Evolutionary conservation across 2,797 vertebrate species (phyloP), one percentile per base, ranked within the genome.

Genomic region (Hyperoplus immaculatus): DNA sequence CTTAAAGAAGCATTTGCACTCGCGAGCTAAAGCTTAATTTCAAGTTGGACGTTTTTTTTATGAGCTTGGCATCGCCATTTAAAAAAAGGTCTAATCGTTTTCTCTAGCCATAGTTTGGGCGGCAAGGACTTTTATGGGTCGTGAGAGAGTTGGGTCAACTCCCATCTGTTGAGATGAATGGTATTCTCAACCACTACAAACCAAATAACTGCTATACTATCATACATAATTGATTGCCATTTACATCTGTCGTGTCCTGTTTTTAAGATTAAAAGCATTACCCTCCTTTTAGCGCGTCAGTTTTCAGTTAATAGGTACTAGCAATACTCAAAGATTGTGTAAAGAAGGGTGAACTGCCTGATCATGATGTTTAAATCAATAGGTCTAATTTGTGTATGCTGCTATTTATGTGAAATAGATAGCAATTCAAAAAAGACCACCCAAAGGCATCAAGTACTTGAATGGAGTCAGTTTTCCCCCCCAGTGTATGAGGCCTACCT

Each of bases 1-100:
- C 75, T 71, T 78, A 51, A 81, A 59, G 67, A 81, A 41, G 61
- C 72, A 50, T 80, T 74, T 46, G 42, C 29, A 29, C 59, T 59
- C 0, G 2, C 12, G 3, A 67, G 45, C 51, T 10, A 42, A 42
- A 69, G 60, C 75, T 65, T 76, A 38, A 71, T 81, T 78, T 67
- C 39, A 2, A 65, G 39, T 72, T 43, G 2, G 41, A 15, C 11
- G 42, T 38, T 66, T 66, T 74, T 65, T 14, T 60, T 57, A 69
- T 73, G 56, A 78, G 42, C 21, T 29, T 18, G 58, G 56, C 53
- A 21, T 0, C 16, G 36, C 6, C n/a, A 29, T 14, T 57, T 69
- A 15, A 49, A 68, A 69, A 68, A 69, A 67, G 16, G 46, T 60
- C 18, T 67, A 51, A 55, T 84, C 46, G 42, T 53, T 51, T 60